Conservation (phyloP, 2,888 invertebrate genomes). For the Folsomia candida region DNA sequence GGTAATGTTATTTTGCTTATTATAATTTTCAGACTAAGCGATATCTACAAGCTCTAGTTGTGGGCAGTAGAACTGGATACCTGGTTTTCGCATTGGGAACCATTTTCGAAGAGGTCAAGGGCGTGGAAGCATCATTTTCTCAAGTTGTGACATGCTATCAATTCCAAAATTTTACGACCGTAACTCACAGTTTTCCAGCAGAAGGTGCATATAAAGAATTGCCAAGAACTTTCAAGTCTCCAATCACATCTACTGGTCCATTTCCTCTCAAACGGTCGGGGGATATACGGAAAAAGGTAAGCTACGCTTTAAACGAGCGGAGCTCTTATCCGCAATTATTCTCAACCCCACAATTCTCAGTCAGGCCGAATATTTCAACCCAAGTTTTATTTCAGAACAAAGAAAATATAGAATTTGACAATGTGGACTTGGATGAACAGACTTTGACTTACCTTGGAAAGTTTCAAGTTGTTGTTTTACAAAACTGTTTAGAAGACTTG, state of each 20-base stretch:
- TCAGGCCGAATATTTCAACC: too few relatives aligned
- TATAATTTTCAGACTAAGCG: slow-evolving; percentile 26
- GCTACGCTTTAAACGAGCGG: too few relatives aligned
- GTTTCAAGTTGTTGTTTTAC: slow-evolving; percentile 42
- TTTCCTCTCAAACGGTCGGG: background rate
- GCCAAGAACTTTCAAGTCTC: slow-evolving; percentile 16
- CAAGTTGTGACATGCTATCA: slow-evolving; percentile 43
- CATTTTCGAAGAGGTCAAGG: slow-evolving; percentile 41
- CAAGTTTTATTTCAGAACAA: slow-evolving; percentile 27
- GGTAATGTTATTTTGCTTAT: too few relatives aligned
- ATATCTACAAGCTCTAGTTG: slow-evolving; percentile 37
- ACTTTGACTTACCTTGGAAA: slow-evolving; percentile 26
- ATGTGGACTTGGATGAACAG: slow-evolving; percentile 28
- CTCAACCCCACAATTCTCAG: too few relatives aligned
- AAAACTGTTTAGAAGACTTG: slow-evolving; percentile 37
- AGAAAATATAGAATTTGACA: slow-evolving; percentile 39
- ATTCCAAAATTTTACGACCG: slow-evolving; percentile 38
- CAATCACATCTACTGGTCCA: slow-evolving; percentile 1
- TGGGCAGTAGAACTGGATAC: slow-evolving; percentile 44
- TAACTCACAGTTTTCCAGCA: slow-evolving; percentile 42
- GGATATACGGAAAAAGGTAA: slow-evolving; percentile 15
- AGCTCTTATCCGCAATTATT: too few relatives aligned
- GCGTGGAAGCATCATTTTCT: slow-evolving; percentile 41
- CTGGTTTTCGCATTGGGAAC: slow-evolving; percentile 40
- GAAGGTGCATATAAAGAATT: slow-evolving; percentile 43